Conservation (phyloP, 92 coral and sea anemone species). For the Chrysogorgia sp. region DNA sequence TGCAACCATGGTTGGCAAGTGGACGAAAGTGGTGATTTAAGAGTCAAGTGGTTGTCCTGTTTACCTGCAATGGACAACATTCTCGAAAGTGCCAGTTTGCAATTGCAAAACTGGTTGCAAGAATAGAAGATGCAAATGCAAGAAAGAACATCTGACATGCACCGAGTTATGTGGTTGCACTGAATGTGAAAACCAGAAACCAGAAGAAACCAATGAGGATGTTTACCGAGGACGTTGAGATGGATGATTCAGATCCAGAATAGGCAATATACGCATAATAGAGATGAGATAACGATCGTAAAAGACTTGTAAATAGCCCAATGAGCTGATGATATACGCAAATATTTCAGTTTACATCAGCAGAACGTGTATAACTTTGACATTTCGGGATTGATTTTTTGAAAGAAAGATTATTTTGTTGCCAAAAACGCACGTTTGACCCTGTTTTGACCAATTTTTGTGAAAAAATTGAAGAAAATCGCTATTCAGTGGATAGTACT, state of each 20-base stretch:
- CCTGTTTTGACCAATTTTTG: too few relatives aligned
- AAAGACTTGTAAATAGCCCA: too few relatives aligned
- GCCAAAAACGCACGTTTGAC: too few relatives aligned
- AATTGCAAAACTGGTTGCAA: conserved; percentile 36
- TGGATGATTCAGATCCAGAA: conserved; percentile 29
- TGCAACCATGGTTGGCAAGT: conserved; percentile 40
- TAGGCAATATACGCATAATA: neutral
- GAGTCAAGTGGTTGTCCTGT: conserved; percentile 29
- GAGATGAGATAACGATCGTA: too few relatives aligned
- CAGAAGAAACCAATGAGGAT: conserved; percentile 24
- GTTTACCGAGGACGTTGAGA: conserved; percentile 17
- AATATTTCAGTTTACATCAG: too few relatives aligned
- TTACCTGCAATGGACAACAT: conserved; percentile 37
- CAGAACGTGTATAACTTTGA: too few relatives aligned
- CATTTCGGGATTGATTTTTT: too few relatives aligned
- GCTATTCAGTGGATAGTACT: too few relatives aligned
- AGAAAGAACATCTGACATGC: conserved; percentile 62
- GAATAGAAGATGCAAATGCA: conserved; percentile 54
- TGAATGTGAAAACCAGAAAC: conserved; percentile 36
- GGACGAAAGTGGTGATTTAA: conserved; percentile 20
- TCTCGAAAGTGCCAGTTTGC: conserved; percentile 2
- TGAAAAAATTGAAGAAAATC: too few relatives aligned
- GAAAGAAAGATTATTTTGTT: too few relatives aligned
- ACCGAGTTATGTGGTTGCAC: conserved; percentile 70
- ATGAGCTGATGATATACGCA: too few relatives aligned